Conservation (phyloP, 2,113 vertebrate genomes). For the Gnathonemus echidnorhynchus region DNA sequence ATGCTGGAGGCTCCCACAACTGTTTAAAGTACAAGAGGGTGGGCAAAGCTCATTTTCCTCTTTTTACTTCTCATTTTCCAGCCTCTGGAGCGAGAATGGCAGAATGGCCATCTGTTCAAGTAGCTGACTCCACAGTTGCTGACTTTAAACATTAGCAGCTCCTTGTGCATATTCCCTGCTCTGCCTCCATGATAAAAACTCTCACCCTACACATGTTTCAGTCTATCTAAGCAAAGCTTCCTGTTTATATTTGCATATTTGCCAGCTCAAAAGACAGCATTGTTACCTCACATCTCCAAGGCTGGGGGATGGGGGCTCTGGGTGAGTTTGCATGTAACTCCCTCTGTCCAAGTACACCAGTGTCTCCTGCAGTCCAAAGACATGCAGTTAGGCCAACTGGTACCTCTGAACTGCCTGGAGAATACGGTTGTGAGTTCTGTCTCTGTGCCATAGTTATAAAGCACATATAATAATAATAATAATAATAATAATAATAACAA, state of each 20-base stretch:
- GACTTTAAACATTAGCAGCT: neutral
- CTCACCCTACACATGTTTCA: neutral
- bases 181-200: neutral
- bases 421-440: neutral
- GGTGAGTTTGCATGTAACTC: neutral
- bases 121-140: neutral
- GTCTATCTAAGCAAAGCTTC: neutral
- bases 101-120: neutral
- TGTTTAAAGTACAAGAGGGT: neutral
- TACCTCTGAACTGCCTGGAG: neutral
- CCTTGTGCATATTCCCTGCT: neutral
- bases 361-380: neutral
- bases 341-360: neutral
- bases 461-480: neutral
- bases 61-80: neutral
- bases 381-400: neutral
- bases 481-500: too few species aligned
- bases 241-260: neutral
- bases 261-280: neutral
- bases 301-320: neutral
- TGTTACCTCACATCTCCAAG: neutral
- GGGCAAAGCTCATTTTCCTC: neutral
- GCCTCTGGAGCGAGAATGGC: neutral
- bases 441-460: neutral
- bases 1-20: neutral